Evolutionary conservation across 2,888 invertebrate species (phyloP).

Genomic region (Nebria brevicollis): DNA sequence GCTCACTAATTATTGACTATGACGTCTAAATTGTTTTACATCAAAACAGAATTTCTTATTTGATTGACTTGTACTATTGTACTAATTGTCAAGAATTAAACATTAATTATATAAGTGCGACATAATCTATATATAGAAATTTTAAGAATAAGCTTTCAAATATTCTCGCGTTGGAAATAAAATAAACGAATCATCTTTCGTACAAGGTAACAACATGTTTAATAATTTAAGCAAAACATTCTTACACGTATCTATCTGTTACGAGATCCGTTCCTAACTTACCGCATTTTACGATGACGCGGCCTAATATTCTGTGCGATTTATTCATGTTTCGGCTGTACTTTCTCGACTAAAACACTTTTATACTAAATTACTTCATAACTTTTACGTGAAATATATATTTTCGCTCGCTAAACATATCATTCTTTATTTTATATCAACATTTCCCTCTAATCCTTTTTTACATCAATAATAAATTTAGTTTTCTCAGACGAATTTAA

Average conservation of each 20-base stretch:
- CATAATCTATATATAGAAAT: too few species aligned
- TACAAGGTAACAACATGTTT: constrained; percentile 23
- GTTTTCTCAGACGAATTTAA: too few species aligned
- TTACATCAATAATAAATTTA: too few species aligned
- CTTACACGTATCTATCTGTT: constrained; percentile 42
- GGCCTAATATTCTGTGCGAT: constrained; percentile 35
- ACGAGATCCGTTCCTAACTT: constrained; percentile 26
- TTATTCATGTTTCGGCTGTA: constrained; percentile 16
- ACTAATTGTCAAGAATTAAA: too few species aligned
- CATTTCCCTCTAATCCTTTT: too few species aligned
- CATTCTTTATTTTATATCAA: too few species aligned
- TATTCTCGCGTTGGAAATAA: neutral
- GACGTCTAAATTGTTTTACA: neutral
- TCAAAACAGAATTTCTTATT: neutral
- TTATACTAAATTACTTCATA: neutral
- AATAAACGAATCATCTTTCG: neutral
- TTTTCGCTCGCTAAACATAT: too few species aligned
- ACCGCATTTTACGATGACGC: constrained; percentile 40
- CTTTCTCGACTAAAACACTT: neutral
- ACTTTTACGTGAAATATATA: neutral
- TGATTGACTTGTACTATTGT: too few species aligned
- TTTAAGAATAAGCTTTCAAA: neutral
- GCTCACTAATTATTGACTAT: neutral
- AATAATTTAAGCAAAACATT: constrained; percentile 38
- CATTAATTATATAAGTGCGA: too few species aligned